Evolutionary conservation across 2,797 vertebrate genomes (phyloP).

Genomic region (Monodelphis domestica): DNA sequence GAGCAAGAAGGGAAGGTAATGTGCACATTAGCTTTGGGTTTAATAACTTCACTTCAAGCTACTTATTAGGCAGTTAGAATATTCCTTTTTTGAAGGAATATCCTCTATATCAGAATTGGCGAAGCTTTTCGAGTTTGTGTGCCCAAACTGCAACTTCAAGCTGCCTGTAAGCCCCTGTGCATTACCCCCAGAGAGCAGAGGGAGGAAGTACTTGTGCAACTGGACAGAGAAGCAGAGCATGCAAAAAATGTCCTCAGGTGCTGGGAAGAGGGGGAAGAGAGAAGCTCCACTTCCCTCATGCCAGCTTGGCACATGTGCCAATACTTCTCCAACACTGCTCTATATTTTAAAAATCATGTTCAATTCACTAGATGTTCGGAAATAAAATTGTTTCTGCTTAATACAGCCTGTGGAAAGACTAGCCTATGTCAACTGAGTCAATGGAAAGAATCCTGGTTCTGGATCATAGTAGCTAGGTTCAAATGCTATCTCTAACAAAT

Average conservation of each 20-base stretch:
- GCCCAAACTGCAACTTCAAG: no score
- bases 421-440: not conserved
- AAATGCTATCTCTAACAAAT: not conserved
- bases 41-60: slow-evolving; percentile 23
- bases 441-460: not conserved
- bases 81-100: not conserved
- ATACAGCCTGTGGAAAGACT: not conserved
- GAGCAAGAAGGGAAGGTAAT: not conserved
- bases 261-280: no score
- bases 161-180: no score
- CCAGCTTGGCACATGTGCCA: no score
- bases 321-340: no score
- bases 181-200: no score
- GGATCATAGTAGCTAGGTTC: not conserved
- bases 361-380: not conserved
- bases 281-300: no score
- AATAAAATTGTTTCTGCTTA: not conserved
- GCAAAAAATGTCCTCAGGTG: no score
- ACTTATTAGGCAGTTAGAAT: slow-evolving; percentile 8
- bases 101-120: no score
- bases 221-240: no score
- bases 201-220: no score
- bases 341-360: not conserved
- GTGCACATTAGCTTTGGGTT: not conserved
- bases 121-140: no score